These are phyloP conservation scores for Paragorgia papillata DNA, from an alignment of 92 coral and sea anemone species.

Conservation along the genomic window DNA sequence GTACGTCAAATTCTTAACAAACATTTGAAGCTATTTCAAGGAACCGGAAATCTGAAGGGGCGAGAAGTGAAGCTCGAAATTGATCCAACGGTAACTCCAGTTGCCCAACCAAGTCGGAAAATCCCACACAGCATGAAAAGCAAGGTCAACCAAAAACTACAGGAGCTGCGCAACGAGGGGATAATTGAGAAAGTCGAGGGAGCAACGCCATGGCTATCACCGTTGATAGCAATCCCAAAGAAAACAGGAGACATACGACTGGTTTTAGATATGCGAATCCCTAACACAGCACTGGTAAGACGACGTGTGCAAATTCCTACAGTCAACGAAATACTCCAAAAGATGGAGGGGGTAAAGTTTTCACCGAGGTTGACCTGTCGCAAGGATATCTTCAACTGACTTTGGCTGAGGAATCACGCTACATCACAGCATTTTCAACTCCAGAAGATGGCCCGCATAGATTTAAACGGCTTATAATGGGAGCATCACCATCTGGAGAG, in stretches of 20 bases:
- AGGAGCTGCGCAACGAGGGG: conserved; percentile 51
- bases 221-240: conserved; percentile 56
- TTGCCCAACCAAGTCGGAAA: conserved; percentile 46
- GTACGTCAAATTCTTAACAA: conserved; percentile 24
- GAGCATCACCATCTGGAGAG: conserved; percentile 55
- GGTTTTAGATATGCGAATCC: conserved; percentile 56
- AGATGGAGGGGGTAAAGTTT: conserved; percentile 59
- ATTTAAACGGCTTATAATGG: conserved; percentile 32
- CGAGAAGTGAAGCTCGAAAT: conserved; percentile 51
- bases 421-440: conserved; percentile 54
- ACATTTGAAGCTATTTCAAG: conserved; percentile 46
- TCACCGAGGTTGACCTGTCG: conserved; percentile 58
- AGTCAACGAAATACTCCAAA: conserved; percentile 53
- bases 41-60: conserved; percentile 57
- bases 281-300: conserved; percentile 51
- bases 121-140: conserved; percentile 55
- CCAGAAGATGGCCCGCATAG: conserved; percentile 52
- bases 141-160: conserved; percentile 47
- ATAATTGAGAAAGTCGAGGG: too few species aligned
- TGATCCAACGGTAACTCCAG: conserved; percentile 41
- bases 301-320: conserved; percentile 64
- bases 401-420: conserved; percentile 61
- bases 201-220: too few species aligned
- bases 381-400: conserved; percentile 56
- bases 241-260: conserved; percentile 58